Evolutionary conservation across 2,113 vertebrate genomes (phyloP).

Genomic region (Anarrhichthys ocellatus): DNA sequence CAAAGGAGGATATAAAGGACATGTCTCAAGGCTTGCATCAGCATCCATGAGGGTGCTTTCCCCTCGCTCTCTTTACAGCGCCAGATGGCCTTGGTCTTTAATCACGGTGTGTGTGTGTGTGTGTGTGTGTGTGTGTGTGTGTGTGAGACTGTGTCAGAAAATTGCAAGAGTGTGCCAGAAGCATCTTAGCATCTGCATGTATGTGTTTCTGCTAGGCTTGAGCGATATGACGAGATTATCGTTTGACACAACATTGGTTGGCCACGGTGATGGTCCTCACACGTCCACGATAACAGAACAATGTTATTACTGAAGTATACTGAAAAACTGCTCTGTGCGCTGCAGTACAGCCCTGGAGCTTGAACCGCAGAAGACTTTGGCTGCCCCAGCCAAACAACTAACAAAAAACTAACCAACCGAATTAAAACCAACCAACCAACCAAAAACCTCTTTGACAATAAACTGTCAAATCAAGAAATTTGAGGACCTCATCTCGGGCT

Average conservation of each 20-base stretch:
- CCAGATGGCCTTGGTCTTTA: slow-evolving; percentile 79
- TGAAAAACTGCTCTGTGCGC: neutral
- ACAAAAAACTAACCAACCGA: too few relatives aligned
- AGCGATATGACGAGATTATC: neutral
- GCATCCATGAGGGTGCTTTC: slow-evolving; percentile 69
- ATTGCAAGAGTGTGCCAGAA: slow-evolving; percentile 21
- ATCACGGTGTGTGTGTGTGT: slow-evolving; percentile 55
- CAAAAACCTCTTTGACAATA: neutral
- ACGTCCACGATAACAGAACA: neutral
- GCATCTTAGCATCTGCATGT: slow-evolving; percentile 12
- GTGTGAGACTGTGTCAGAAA: slow-evolving; percentile 18
- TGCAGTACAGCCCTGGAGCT: too few relatives aligned
- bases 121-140: neutral
- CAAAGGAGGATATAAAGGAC: slow-evolving; percentile 56
- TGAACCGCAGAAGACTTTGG: too few relatives aligned
- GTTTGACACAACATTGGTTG: neutral
- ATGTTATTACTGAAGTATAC: neutral
- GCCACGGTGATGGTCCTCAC: neutral
- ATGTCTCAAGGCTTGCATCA: slow-evolving; percentile 78
- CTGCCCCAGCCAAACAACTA: too few relatives aligned
- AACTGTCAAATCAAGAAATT: neutral
- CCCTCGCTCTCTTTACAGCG: slow-evolving; percentile 57
- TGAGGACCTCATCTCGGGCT: too few relatives aligned
- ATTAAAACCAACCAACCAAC: too few relatives aligned
- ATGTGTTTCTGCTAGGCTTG: neutral